Conservation (phyloP, 1,140 invertebrate species). For the Tachypleus tridentatus region DNA sequence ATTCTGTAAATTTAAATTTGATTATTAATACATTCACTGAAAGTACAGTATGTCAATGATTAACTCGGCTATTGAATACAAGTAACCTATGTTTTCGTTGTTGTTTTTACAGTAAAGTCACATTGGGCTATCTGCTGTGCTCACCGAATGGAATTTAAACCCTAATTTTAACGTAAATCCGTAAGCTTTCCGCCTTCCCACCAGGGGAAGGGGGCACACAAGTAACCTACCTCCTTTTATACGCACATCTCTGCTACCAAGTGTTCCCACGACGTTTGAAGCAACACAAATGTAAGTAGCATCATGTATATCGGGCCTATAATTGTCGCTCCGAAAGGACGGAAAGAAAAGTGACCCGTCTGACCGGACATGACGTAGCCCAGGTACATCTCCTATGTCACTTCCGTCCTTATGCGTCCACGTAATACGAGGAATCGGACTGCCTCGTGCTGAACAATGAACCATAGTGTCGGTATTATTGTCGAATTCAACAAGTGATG, state of each 20-base stretch:
- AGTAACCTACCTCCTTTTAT: slow-evolving; percentile 73
- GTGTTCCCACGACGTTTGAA: slow-evolving; percentile 74
- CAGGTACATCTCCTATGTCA: slow-evolving; percentile 44
- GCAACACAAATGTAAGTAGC: slow-evolving; percentile 65
- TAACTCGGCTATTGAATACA: too few relatives aligned
- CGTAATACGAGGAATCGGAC: slow-evolving; percentile 78
- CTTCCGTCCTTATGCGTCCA: slow-evolving; percentile 48
- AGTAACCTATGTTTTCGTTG: too few relatives aligned
- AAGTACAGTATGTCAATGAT: too few relatives aligned
- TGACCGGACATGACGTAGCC: slow-evolving; percentile 50
- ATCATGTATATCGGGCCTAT: slow-evolving; percentile 43
- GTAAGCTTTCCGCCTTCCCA: too few relatives aligned
- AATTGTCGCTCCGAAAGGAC: slow-evolving; percentile 29
- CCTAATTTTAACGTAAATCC: too few relatives aligned
- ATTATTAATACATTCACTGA: too few relatives aligned
- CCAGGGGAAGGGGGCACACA: not conserved
- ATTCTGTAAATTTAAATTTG: too few relatives aligned
- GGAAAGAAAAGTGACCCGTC: slow-evolving; percentile 35
- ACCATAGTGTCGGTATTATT: slow-evolving; percentile 86
- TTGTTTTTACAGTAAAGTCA: too few relatives aligned
- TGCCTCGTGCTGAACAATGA: slow-evolving; percentile 79
- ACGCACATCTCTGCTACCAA: slow-evolving; percentile 82
- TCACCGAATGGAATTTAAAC: too few relatives aligned
- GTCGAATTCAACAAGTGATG: slow-evolving; percentile 79
- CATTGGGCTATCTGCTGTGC: too few relatives aligned